phyloP scores from a whole-genome alignment of 2,888 invertebrate genomes.

The Cremastinae sp. region DNA sequence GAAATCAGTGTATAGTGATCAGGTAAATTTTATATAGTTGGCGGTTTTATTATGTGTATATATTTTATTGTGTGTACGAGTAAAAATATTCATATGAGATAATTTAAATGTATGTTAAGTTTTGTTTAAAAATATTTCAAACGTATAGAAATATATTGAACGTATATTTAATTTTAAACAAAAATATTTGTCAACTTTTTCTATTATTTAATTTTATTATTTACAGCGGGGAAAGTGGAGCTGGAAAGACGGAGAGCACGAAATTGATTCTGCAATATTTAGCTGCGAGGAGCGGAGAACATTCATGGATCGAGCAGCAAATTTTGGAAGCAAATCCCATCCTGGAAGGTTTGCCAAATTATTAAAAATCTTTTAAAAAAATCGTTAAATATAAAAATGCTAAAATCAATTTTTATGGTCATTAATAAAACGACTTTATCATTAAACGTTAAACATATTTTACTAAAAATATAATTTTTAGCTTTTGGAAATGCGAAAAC shows the following conservation, averaged over 20 bases:
- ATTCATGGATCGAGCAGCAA: slow-evolving; percentile 99
- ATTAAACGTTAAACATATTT: too few species aligned
- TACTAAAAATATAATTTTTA: slow-evolving; percentile 71
- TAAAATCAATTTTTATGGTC: background rate
- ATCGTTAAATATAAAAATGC: background rate
- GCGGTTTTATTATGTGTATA: too few species aligned
- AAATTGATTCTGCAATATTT: slow-evolving; percentile 98
- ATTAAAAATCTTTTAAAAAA: background rate
- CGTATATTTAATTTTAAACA: too few species aligned
- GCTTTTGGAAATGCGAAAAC: slow-evolving; percentile 99
- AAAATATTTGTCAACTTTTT: too few species aligned
- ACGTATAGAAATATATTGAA: too few species aligned
- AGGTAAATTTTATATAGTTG: too few species aligned
- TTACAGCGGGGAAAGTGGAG: slow-evolving; percentile 97
- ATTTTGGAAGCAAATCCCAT: slow-evolving; percentile 98
- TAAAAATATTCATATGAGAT: too few species aligned
- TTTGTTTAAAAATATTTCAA: too few species aligned
- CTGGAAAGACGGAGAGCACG: slow-evolving; percentile 99
- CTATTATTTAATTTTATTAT: too few species aligned
- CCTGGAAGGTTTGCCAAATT: slow-evolving; percentile 83
- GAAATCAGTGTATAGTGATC: slow-evolving; percentile 96
- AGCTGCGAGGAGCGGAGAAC: slow-evolving; percentile 99
- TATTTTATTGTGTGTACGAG: too few species aligned
- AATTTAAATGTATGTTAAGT: too few species aligned
- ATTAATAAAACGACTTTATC: too few species aligned